phyloP scores from a whole-genome alignment of 2,888 invertebrate species.

The Caenorhabditis panamensis region DNA sequence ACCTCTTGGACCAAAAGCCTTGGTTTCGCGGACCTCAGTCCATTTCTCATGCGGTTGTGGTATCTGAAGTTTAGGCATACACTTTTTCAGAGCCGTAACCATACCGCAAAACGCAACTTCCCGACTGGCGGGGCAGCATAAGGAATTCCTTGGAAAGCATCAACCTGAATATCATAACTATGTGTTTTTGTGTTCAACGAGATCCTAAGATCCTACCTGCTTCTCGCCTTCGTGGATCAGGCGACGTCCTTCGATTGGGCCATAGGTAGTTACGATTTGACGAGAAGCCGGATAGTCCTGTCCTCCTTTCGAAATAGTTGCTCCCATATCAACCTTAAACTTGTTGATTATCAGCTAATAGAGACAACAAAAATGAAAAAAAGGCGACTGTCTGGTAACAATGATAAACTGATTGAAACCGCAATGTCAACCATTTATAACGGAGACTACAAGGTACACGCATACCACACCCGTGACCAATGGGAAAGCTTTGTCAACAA shows the following conservation, averaged over 20 bases:
- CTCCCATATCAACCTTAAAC: constrained; percentile 43
- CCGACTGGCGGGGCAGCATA: constrained; percentile 69
- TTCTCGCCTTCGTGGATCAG: constrained; percentile 67
- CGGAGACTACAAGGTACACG: not conserved
- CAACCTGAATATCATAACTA: constrained; percentile 62
- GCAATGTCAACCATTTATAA: constrained; percentile 1
- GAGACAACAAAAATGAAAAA: constrained; percentile 2
- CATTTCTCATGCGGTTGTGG: constrained; percentile 65
- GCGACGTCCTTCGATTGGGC: constrained; percentile 68
- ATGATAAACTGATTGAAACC: constrained; percentile 1
- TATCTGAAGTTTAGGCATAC: constrained; percentile 38
- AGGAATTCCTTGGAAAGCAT: constrained; percentile 72
- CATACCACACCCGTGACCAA: not conserved
- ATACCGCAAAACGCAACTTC: constrained; percentile 64
- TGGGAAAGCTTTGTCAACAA: not conserved
- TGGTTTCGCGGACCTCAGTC: constrained; percentile 63
- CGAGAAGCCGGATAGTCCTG: constrained; percentile 61
- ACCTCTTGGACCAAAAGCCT: constrained; percentile 63
- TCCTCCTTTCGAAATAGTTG: constrained; percentile 26
- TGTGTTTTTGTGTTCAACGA: not conserved
- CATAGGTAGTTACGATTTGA: constrained; percentile 64
- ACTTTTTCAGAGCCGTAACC: constrained; percentile 2
- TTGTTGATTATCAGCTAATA: not conserved
- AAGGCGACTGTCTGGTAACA: constrained; percentile 32
- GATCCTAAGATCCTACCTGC: constrained; percentile 43